Evolutionary conservation across 2,888 invertebrate genomes (phyloP).

Genomic region (Chymomyza caudatula): DNA sequence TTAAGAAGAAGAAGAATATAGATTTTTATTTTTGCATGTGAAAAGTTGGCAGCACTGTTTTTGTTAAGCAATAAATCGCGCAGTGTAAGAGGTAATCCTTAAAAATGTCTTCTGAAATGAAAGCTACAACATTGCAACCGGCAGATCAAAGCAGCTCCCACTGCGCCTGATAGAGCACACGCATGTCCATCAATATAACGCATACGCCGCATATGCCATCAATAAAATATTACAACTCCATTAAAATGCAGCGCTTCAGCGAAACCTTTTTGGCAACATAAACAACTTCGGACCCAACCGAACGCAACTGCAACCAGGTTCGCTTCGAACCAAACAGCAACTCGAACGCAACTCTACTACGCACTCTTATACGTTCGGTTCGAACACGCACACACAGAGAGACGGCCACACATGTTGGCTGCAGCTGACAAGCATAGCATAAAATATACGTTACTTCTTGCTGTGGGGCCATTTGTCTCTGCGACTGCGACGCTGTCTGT

Average conservation of each 20-base stretch:
- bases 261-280: not conserved
- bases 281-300: not conserved
- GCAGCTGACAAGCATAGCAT: slow-evolving; percentile 51
- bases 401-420: not conserved
- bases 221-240: not conserved
- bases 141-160: too few species aligned
- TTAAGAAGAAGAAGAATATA: too few species aligned
- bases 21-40: too few species aligned
- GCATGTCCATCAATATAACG: too few species aligned
- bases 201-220: not conserved
- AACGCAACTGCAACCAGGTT: not conserved
- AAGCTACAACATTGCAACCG: too few species aligned
- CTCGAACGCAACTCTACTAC: not conserved
- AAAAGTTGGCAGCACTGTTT: too few species aligned
- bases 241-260: not conserved
- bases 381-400: not conserved
- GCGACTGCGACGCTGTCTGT: slow-evolving; percentile 47
- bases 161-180: too few species aligned
- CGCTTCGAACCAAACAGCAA: not conserved
- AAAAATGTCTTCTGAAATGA: too few species aligned
- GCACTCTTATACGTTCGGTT: not conserved
- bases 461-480: slow-evolving; percentile 65
- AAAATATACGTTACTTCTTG: slow-evolving; percentile 59
- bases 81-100: too few species aligned
- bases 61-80: too few species aligned